phyloP scores from a whole-genome alignment of 2,888 invertebrate genomes.

The Brachynemurus nebulosus region DNA sequence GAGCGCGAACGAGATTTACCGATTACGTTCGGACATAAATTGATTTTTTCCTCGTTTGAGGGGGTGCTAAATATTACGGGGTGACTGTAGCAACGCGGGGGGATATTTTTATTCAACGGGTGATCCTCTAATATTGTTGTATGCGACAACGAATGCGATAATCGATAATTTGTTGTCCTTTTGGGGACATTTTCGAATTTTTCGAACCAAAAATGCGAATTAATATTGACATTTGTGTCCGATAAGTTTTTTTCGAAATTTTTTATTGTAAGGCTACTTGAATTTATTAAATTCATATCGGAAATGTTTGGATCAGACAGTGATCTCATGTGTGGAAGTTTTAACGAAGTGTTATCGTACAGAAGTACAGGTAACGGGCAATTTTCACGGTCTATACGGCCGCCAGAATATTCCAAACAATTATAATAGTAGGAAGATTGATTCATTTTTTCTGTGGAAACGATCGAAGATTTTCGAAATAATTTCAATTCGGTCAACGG shows the following conservation, averaged over 20 bases:
- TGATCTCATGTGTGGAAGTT: slow-evolving; percentile 22
- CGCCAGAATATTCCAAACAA: neutral
- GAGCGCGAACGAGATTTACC: neutral
- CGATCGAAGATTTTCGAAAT: slow-evolving; percentile 20
- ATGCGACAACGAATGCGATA: neutral
- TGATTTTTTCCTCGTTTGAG: neutral
- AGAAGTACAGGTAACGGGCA: neutral
- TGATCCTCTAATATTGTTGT: neutral
- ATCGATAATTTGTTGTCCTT: too few relatives aligned
- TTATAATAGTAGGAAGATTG: neutral
- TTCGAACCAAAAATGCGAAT: neutral
- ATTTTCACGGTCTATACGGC: neutral
- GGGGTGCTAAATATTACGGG: slow-evolving; percentile 20
- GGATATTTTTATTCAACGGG: slow-evolving; percentile 9
- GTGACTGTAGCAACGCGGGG: slow-evolving; percentile 12
- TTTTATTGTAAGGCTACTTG: too few relatives aligned
- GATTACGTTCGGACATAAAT: neutral
- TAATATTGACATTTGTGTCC: neutral
- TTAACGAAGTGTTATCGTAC: slow-evolving; percentile 3
- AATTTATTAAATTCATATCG: too few relatives aligned
- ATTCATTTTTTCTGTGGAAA: slow-evolving; percentile 11
- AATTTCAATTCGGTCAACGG: slow-evolving; percentile 40
- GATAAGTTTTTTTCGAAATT: neutral
- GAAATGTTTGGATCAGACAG: slow-evolving; percentile 31
- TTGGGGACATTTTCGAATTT: too few relatives aligned